Evolutionary conservation across 1,140 invertebrate species (phyloP).

Genomic region (Manduca sexta): DNA sequence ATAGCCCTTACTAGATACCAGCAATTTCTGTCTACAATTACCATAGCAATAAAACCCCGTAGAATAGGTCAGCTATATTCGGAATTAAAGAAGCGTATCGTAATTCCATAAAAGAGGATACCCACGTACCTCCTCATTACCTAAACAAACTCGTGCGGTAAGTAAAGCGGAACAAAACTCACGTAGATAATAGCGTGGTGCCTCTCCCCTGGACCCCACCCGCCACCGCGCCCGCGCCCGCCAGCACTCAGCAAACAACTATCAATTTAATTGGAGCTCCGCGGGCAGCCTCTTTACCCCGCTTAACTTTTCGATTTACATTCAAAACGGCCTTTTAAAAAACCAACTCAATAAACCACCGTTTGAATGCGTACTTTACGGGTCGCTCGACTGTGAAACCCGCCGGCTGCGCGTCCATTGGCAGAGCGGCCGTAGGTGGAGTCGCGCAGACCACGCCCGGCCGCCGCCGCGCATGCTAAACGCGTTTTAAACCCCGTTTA

Average conservation of each 20-base stretch:
- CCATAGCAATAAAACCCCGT: no score
- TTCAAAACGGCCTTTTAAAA: conserved; percentile 72
- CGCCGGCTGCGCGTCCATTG: conserved; percentile 33
- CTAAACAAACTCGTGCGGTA: background rate
- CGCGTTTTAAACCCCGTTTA: conserved; percentile 68
- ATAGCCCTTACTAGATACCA: no score
- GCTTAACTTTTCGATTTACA: conserved; percentile 72
- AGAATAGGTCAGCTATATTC: no score
- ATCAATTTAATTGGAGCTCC: conserved; percentile 70
- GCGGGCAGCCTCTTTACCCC: conserved; percentile 62
- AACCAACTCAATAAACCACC: conserved; percentile 66
- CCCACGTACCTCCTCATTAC: background rate
- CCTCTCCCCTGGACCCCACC: background rate
- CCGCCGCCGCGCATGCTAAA: conserved; percentile 61
- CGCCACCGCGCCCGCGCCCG: conserved; percentile 3
- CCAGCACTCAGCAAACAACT: conserved; percentile 49
- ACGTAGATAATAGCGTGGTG: background rate
- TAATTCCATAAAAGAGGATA: no score
- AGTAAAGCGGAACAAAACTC: conserved; percentile 2
- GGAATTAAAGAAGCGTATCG: no score
- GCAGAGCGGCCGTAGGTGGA: conserved; percentile 36
- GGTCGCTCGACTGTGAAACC: conserved; percentile 54
- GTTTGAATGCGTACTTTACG: conserved; percentile 58
- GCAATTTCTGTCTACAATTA: no score
- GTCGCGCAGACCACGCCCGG: conserved; percentile 36